Evolutionary conservation across 1,140 invertebrate species (phyloP).

Genomic region (Hypsibius dujardini): DNA sequence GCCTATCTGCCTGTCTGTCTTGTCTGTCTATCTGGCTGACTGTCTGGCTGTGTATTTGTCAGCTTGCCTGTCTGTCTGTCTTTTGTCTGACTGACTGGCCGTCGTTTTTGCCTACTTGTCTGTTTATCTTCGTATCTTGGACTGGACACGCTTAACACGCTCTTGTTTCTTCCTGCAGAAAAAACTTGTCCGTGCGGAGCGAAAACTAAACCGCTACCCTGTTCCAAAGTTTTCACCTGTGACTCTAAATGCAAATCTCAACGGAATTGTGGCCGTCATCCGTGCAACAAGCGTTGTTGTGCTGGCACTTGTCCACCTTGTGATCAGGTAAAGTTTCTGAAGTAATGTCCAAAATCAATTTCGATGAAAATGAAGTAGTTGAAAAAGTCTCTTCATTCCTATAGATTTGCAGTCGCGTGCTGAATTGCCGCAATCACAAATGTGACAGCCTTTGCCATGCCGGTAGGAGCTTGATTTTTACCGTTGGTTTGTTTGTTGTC

Average conservation of each 20-base stretch:
- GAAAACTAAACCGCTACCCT: neutral
- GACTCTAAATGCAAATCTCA: constrained; percentile 11
- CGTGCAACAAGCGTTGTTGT: constrained; percentile 11
- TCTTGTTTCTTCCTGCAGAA: neutral
- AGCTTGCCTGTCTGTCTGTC: no score
- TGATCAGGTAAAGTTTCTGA: constrained; percentile 27
- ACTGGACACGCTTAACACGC: neutral
- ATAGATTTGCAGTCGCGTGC: constrained; percentile 48
- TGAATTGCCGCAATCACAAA: constrained; percentile 56
- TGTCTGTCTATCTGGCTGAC: no score
- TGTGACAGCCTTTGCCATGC: constrained; percentile 60
- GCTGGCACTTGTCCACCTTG: neutral
- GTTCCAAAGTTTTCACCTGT: neutral
- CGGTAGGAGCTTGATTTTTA: no score
- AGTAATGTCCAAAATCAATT: no score
- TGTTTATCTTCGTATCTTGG: no score
- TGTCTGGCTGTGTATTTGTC: no score
- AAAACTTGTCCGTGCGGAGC: constrained; percentile 14
- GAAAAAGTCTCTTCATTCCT: constrained; percentile 23
- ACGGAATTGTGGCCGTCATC: neutral
- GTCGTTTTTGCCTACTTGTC: no score
- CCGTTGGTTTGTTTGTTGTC: no score
- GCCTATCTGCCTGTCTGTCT: no score
- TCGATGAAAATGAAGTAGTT: neutral
- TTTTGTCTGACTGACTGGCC: no score